A percentile compares a stretch with the other conserved stretches of the same genome.
These are phyloP conservation scores for Rhincodon typus DNA, from an alignment of 2,797 vertebrate species.

Conservation along the genomic window DNA sequence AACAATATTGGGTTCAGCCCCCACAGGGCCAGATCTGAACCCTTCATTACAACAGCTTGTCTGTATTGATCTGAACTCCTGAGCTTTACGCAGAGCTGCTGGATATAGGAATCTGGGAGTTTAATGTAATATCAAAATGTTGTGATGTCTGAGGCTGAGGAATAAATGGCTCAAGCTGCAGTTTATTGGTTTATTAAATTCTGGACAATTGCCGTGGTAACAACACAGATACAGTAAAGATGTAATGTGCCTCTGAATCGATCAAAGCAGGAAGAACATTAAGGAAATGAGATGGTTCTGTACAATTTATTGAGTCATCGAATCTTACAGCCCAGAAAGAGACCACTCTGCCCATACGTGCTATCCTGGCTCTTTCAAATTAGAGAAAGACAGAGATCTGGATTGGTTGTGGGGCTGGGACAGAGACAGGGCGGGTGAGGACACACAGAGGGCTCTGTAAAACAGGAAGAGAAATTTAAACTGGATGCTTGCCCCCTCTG, in stretches of 20 bases:
- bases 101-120: background rate
- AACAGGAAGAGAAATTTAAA: too few relatives aligned
- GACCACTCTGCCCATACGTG: background rate
- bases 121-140: background rate
- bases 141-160: background rate
- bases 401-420: too few relatives aligned
- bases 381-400: too few relatives aligned
- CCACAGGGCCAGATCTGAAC: too few relatives aligned
- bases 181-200: background rate
- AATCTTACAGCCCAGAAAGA: background rate
- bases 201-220: background rate
- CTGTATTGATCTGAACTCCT: background rate
- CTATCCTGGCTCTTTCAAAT: background rate
- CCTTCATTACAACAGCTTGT: background rate
- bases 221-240: constrained; percentile 16
- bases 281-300: background rate
- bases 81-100: background rate
- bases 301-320: background rate
- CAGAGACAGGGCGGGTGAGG: too few relatives aligned
- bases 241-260: background rate
- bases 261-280: constrained; percentile 3
- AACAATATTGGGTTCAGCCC: too few relatives aligned
- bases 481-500: too few relatives aligned
- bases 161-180: background rate
- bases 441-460: too few relatives aligned